A percentile compares a stretch with the other conserved stretches of the same genome.
Evolutionary conservation across 92 coral and sea anemone species (phyloP).

Genomic region (Desmophyllum pertusum): DNA sequence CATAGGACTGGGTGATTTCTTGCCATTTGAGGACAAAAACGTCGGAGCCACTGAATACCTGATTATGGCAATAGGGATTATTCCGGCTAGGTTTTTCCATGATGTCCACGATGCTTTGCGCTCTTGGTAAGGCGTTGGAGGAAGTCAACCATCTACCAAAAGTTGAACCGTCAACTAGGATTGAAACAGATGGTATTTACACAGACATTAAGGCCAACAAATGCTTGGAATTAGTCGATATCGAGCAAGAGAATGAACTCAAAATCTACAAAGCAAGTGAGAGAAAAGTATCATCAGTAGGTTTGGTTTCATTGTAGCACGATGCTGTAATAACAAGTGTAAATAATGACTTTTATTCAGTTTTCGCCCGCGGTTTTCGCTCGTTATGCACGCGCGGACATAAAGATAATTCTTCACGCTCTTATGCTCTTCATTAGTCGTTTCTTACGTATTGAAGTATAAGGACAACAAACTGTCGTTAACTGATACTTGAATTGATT

Average conservation of each 20-base stretch:
- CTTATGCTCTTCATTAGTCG: too few species aligned
- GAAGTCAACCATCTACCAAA: background rate
- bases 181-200: background rate
- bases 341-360: too few species aligned
- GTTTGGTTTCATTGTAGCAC: background rate
- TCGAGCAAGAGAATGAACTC: background rate
- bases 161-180: background rate
- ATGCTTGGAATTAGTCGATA: background rate
- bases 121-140: slow-evolving; percentile 2
- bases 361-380: too few species aligned
- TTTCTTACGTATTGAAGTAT: too few species aligned
- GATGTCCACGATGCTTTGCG: slow-evolving; percentile 20
- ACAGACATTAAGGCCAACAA: background rate
- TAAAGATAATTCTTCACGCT: too few species aligned
- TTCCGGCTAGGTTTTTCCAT: background rate
- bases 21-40: slow-evolving; percentile 12
- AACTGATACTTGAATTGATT: too few species aligned
- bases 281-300: background rate
- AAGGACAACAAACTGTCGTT: too few species aligned
- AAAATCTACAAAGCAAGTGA: background rate
- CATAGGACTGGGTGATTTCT: slow-evolving; percentile 28
- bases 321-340: too few species aligned
- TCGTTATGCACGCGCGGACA: too few species aligned
- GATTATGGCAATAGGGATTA: background rate
- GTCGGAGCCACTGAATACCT: slow-evolving; percentile 3